Evolutionary conservation across 1,140 invertebrate genomes (phyloP), one percentile per base, ranked within the genome.

Genomic region (Platyura marginata): DNA sequence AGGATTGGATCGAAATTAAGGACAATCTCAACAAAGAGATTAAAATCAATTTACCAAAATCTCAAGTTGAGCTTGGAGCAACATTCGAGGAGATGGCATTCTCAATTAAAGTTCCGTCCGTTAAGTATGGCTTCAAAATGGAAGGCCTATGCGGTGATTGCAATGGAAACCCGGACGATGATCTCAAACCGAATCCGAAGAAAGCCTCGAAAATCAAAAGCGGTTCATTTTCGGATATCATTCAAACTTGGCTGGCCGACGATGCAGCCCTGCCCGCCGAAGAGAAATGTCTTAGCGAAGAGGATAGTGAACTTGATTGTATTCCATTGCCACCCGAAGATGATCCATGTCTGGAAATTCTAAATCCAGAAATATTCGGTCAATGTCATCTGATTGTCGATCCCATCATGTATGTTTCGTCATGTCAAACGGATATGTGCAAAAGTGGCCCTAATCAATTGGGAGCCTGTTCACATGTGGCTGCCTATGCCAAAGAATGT

Each of bases 141-240:
- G 78, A 85, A 59, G 85, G 84, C 32, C 57, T 88, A 1, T 88
- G 84, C 55, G 83, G 83, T 40, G 70, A 76, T 47, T 88, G 84
- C 53, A 80, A 84, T 47, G 67, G 68, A 10, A 67, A 81, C 51
- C 55, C 65, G 10, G 60, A 69, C 0, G 72, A 79, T 51, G 78
- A 83, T 51, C 51, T 80, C 19, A 67, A 51, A 25, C 47, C 60
- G n/a, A 70, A 68, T 44, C 62, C 62, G 9, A 60, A 70, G 34
- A 70, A 70, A 0, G 55, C 60, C 16, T 54, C 64, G 50, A 39
- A 41, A 21, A 51, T 40, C 29, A 48, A 3, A 48, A 36, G 10
- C 11, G 45, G 19, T 16, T 2, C 13, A 16, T 41, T 61, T 2
- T 51, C 70, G 22, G 66, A 74, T 33, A 75, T 79, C 49, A 72